Conservation (phyloP, 1,140 invertebrate genomes). For the Drosophila takahashii region DNA sequence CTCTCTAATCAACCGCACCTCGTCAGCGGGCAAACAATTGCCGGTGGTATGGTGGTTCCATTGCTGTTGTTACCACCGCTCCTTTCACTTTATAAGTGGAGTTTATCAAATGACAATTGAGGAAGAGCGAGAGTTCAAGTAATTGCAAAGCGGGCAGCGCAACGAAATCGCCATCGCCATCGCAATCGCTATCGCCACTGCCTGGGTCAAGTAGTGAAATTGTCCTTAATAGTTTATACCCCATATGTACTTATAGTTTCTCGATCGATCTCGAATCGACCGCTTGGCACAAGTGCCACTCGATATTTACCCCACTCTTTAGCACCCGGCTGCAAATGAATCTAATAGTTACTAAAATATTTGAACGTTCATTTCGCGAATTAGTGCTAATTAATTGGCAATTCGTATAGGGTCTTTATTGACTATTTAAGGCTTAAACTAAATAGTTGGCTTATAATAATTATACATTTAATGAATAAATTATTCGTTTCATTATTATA, state of each 20-base stretch:
- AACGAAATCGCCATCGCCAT: neutral
- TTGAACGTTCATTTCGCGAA: neutral
- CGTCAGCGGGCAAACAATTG: constrained; percentile 39
- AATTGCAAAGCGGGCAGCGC: constrained; percentile 49
- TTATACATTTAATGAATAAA: too few relatives aligned
- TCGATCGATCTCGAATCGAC: neutral
- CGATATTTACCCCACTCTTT: too few relatives aligned
- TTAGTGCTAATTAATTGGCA: constrained; percentile 17
- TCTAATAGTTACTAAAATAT: neutral
- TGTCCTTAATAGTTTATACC: constrained; percentile 60
- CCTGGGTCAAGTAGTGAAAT: constrained; percentile 75
- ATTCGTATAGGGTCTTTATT: neutral
- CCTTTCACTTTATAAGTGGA: constrained; percentile 75
- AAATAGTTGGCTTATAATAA: neutral
- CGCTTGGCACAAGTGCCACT: neutral
- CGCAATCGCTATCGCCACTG: neutral
- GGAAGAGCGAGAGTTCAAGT: constrained; percentile 73
- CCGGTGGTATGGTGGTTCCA: neutral
- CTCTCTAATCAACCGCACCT: constrained; percentile 62
- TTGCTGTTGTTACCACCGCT: constrained; percentile 45
- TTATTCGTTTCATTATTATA: too few relatives aligned
- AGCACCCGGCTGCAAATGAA: neutral
- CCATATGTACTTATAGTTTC: neutral
- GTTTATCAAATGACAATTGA: constrained; percentile 77
- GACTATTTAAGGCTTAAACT: neutral